Evolutionary conservation across 1,140 invertebrate species (phyloP), one percentile per base, ranked within the genome.

Genomic region (Drosophila tropicalis): DNA sequence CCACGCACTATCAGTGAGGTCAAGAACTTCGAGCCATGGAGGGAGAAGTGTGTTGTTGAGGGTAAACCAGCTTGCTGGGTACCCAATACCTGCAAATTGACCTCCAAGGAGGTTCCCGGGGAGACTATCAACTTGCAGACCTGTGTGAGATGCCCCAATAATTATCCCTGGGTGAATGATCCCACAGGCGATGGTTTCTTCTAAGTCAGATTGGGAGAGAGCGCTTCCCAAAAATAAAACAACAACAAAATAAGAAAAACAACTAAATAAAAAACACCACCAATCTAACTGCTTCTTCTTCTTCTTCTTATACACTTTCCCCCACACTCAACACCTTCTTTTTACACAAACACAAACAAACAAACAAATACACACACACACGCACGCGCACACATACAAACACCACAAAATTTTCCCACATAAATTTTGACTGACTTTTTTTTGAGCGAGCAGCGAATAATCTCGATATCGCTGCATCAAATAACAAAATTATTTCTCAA

Each of bases 41-140:
- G 96, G 93, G 97, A 98, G 93, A 98, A 97, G 94, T 98, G 97
- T 87, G 92, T 95, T 17, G 96, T 97, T 0, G 95, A 97, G 74
- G 96, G 96, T 63, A 93, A 91, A 47, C 96, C 94, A 0, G 95
- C 95, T 63, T 98, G 97, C 86, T 97, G 96, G 96, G 96, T 97
- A 67, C 97, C 97, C 1, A 97, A 97, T 84, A 95, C 95, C 13
- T 98, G 97, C 93, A 97, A 97, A 90, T 93, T 98, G 10, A 97
- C 96, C 47, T 97, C 96, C 74, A 97, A 98, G 92, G 97, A 98
- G 93, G 95, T 98, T 73, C 97, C 97, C 92, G 97, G 97, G 19
- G 97, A 98, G 93, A 98, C 97, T 61, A 95, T 98, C 91, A 97
- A 97, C 91, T 94, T 98, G 70, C 97, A 98, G 93, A 98, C 97